Percentiles rank a stretch among this genome's conserved stretches.
Evolutionary conservation across 2,113 vertebrate genomes (phyloP).

Genomic region (Meles meles): DNA sequence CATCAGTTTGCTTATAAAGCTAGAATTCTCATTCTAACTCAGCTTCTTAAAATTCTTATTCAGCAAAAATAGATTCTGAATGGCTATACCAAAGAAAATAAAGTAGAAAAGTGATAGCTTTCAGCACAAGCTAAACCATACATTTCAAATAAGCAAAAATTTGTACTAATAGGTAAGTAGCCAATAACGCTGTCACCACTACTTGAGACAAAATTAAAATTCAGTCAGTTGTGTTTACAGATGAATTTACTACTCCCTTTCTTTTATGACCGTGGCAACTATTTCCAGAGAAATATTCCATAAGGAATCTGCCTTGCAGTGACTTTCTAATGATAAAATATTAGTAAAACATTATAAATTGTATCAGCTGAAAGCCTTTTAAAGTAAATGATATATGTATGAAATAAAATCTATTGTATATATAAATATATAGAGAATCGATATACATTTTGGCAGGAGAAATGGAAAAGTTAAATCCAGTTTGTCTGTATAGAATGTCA

Average conservation of each 20-base stretch:
- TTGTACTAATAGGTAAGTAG: background rate
- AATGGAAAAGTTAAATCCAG: background rate
- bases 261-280: background rate
- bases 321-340: background rate
- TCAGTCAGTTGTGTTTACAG: background rate
- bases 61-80: background rate
- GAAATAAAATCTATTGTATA: background rate
- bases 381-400: background rate
- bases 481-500: background rate
- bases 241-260: background rate
- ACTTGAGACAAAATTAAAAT: constrained; percentile 5
- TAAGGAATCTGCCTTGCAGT: background rate
- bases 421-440: background rate
- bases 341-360: background rate
- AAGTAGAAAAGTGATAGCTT: background rate
- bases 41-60: background rate
- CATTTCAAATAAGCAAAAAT: constrained; percentile 20
- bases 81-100: background rate
- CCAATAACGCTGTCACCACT: background rate
- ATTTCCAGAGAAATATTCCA: constrained; percentile 18
- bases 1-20: background rate
- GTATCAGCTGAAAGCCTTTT: background rate
- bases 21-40: background rate
- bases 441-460: background rate
- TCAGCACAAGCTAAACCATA: background rate